These are phyloP conservation scores for Holcopasites calliopsidis DNA, from an alignment of 1,140 invertebrate genomes.

Conservation along the genomic window DNA sequence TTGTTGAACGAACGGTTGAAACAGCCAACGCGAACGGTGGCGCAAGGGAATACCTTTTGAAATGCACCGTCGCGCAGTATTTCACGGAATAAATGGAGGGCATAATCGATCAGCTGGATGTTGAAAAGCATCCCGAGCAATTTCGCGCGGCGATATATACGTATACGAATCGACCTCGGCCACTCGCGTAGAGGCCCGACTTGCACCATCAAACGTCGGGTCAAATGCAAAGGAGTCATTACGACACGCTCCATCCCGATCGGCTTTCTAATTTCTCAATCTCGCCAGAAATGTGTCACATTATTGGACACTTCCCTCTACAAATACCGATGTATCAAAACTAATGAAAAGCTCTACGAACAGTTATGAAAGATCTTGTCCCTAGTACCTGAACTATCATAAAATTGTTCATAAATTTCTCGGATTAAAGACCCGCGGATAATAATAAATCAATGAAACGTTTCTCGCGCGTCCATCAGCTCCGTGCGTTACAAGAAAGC, in stretches of 20 bases:
- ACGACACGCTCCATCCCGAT: slow-evolving; percentile 4
- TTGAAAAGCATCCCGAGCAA: slow-evolving; percentile 58
- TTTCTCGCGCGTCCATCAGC: background rate
- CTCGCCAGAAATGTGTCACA: slow-evolving; percentile 1
- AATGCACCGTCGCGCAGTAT: too few relatives aligned
- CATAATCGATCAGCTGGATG: slow-evolving; percentile 61
- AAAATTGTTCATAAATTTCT: background rate
- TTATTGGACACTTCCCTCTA: background rate
- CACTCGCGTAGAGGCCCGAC: slow-evolving; percentile 10
- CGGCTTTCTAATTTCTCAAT: slow-evolving; percentile 41
- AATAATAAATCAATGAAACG: background rate
- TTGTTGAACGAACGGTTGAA: background rate
- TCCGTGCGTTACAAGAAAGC: slow-evolving; percentile 48
- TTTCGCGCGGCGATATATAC: slow-evolving; percentile 47
- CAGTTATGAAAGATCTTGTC: too few relatives aligned
- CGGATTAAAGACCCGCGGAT: background rate
- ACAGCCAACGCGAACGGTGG: background rate
- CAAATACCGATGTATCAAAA: too few relatives aligned
- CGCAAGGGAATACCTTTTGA: background rate
- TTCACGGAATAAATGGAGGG: slow-evolving; percentile 44
- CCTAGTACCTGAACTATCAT: background rate
- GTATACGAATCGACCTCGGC: slow-evolving; percentile 42
- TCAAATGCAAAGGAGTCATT: slow-evolving; percentile 51
- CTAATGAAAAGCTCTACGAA: too few relatives aligned
- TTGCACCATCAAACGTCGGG: slow-evolving; percentile 34